Evolutionary conservation across 2,797 vertebrate genomes (phyloP).

Genomic region (Salmo trutta): DNA sequence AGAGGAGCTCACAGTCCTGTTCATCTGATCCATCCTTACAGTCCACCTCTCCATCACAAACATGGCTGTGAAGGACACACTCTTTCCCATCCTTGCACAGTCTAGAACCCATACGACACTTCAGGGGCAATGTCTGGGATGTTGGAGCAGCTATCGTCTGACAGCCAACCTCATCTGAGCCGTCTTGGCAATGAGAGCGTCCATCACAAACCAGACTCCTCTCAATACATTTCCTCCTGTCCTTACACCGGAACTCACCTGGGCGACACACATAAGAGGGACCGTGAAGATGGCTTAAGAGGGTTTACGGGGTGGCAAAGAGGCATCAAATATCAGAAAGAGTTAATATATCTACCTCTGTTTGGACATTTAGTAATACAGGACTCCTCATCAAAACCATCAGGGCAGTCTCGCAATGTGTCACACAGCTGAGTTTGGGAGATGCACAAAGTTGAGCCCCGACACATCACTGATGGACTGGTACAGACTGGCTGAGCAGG

Average conservation of each 20-base stretch:
- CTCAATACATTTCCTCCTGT: slow-evolving; percentile 64
- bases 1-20: slow-evolving; percentile 50
- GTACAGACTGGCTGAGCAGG: slow-evolving; percentile 37
- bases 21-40: slow-evolving; percentile 78
- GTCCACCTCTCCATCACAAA: slow-evolving; percentile 76
- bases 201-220: slow-evolving; percentile 68
- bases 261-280: slow-evolving; percentile 16
- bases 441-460: slow-evolving; percentile 68
- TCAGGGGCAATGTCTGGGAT: slow-evolving; percentile 34
- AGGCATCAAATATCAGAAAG: background rate
- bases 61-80: slow-evolving; percentile 71
- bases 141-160: background rate
- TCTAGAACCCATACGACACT: slow-evolving; percentile 48
- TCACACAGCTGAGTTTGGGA: slow-evolving; percentile 76
- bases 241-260: slow-evolving; percentile 67
- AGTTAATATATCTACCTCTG: slow-evolving; percentile 56
- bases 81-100: slow-evolving; percentile 57
- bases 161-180: slow-evolving; percentile 69
- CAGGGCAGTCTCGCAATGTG: slow-evolving; percentile 70
- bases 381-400: slow-evolving; percentile 81
- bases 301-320: background rate
- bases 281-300: slow-evolving; percentile 12
- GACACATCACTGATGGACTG: slow-evolving; percentile 74
- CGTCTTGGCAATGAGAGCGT: slow-evolving; percentile 66
- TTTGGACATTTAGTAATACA: slow-evolving; percentile 60